phyloP scores from a whole-genome alignment of 2,113 vertebrate species.

The Fulmarus glacialis region DNA sequence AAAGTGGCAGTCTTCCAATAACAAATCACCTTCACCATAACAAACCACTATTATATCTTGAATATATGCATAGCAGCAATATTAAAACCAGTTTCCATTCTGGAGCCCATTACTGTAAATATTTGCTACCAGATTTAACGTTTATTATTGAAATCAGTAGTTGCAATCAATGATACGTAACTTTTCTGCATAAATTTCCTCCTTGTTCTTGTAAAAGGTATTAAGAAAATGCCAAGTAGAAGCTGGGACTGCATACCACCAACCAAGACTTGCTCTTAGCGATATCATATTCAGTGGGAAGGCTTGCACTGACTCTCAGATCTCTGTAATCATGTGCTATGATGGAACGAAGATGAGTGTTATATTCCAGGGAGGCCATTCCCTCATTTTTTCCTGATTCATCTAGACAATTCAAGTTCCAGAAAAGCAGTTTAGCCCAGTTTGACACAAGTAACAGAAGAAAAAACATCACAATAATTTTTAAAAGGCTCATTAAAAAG shows the following conservation, averaged over 20 bases:
- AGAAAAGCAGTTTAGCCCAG: slow-evolving; percentile 49
- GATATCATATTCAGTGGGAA: neutral
- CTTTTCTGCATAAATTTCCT: neutral
- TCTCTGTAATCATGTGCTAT: neutral
- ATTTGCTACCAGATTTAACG: neutral
- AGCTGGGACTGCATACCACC: neutral
- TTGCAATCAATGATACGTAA: neutral
- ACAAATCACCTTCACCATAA: slow-evolving; percentile 4
- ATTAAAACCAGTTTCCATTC: neutral
- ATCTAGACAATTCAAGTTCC: slow-evolving; percentile 51
- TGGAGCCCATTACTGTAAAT: slow-evolving; percentile 4
- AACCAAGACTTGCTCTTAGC: slow-evolving; percentile 19
- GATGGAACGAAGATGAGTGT: slow-evolving; percentile 28
- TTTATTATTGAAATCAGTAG: neutral
- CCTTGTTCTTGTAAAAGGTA: neutral
- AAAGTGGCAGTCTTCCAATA: slow-evolving; percentile 11
- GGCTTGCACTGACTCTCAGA: neutral
- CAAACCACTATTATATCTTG: neutral
- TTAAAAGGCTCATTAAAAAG: slow-evolving; percentile 61
- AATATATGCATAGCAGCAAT: neutral
- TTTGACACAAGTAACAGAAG: slow-evolving; percentile 35
- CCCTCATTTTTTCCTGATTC: slow-evolving; percentile 40
- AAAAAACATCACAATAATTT: slow-evolving; percentile 34
- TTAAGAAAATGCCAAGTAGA: neutral
- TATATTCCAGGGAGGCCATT: slow-evolving; percentile 40